Conservation (phyloP, 2,797 vertebrate genomes). For the Aotus griseimembra region DNA sequence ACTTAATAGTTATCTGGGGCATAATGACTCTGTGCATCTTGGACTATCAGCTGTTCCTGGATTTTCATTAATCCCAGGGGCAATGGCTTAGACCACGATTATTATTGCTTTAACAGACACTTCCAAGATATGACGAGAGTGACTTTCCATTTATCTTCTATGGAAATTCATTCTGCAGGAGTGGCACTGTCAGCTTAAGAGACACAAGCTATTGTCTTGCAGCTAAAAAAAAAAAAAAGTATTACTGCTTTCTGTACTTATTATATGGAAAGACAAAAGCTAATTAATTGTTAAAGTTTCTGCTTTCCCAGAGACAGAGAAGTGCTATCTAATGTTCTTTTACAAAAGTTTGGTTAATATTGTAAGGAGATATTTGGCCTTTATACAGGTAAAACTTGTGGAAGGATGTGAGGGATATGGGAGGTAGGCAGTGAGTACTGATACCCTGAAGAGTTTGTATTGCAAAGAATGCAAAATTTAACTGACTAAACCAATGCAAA, state of each 20-base stretch:
- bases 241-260: conserved; percentile 41
- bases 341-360: conserved; percentile 35
- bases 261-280: conserved; percentile 69
- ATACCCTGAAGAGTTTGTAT: not conserved
- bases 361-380: not conserved
- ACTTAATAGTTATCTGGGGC: conserved; percentile 67
- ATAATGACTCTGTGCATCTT: conserved; percentile 64
- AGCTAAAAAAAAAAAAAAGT: conserved; percentile 17
- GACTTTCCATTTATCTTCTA: conserved; percentile 78
- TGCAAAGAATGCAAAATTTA: conserved; percentile 41
- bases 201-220: conserved; percentile 65
- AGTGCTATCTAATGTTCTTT: conserved; percentile 57
- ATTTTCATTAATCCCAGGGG: conserved; percentile 73
- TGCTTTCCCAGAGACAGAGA: conserved; percentile 51
- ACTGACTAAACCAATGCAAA: not conserved
- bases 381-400: not conserved
- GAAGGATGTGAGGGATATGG: not conserved
- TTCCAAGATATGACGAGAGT: conserved; percentile 67
- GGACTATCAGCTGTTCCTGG: conserved; percentile 59
- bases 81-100: conserved; percentile 70
- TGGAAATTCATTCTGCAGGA: conserved; percentile 74
- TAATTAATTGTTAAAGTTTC: conserved; percentile 73
- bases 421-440: not conserved
- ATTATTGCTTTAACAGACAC: conserved; percentile 77
- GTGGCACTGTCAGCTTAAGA: conserved; percentile 71